phyloP scores from a whole-genome alignment of 2,113 vertebrate genomes.

The Daboia siamensis region DNA sequence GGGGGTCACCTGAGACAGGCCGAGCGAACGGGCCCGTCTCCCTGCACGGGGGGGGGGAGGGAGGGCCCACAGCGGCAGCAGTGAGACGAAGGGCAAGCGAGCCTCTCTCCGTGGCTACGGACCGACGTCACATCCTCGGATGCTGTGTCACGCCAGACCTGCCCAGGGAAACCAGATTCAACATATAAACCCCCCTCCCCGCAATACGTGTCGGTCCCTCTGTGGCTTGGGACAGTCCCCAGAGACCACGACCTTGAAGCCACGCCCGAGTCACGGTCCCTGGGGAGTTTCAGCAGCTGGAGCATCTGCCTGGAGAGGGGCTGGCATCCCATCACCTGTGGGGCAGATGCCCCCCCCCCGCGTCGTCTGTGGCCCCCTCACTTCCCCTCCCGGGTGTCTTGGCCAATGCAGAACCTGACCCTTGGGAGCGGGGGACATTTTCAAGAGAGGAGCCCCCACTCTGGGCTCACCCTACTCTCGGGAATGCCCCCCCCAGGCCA shows the following conservation, averaged over 20 bases:
- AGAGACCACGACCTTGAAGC: not conserved
- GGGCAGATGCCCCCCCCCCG: too few species aligned
- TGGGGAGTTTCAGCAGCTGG: too few species aligned
- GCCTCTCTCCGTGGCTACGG: not conserved
- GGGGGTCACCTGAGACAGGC: not conserved
- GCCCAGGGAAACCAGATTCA: not conserved
- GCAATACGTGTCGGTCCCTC: too few species aligned
- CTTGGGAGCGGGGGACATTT: not conserved
- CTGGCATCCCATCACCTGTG: too few species aligned
- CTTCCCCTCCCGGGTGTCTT: not conserved
- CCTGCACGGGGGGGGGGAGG: too few species aligned
- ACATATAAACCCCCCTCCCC: not conserved
- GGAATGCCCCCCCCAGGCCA: too few species aligned
- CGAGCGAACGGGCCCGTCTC: not conserved
- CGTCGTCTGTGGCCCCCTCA: too few species aligned
- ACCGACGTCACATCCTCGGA: not conserved
- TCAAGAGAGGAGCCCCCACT: not conserved
- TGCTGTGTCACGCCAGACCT: not conserved
- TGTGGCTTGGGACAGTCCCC: not conserved
- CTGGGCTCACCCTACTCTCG: not conserved
- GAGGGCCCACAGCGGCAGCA: not conserved
- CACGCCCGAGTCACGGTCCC: too few species aligned
- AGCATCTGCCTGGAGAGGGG: accelerated
- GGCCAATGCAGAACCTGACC: not conserved
- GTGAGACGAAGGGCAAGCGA: not conserved